phyloP scores from a whole-genome alignment of 2,888 invertebrate genomes.

The Thymelicus lineola region DNA sequence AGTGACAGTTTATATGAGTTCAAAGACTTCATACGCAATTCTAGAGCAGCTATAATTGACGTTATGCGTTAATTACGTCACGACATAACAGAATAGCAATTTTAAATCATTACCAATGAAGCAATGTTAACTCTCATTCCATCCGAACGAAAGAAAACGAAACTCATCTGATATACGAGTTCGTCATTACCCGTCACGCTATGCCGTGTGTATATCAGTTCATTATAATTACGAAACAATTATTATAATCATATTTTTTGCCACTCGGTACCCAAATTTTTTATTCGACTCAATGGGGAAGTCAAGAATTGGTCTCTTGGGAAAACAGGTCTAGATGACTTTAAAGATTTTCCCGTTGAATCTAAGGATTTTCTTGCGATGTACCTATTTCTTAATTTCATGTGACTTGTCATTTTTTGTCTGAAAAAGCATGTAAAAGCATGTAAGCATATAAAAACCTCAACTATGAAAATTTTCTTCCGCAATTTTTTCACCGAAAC shows the following conservation, averaged over 20 bases:
- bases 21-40: slow-evolving; percentile 17
- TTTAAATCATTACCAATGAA: slow-evolving; percentile 29
- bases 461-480: too few species aligned
- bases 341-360: too few species aligned
- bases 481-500: too few species aligned
- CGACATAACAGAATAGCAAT: slow-evolving; percentile 20
- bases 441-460: too few species aligned
- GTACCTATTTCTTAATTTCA: too few species aligned
- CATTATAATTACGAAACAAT: slow-evolving; percentile 38
- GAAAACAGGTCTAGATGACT: too few species aligned
- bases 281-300: too few species aligned
- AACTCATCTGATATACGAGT: slow-evolving; percentile 39
- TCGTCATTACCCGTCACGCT: slow-evolving; percentile 46
- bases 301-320: too few species aligned
- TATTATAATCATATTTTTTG: slow-evolving; percentile 24
- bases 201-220: slow-evolving; percentile 49
- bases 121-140: slow-evolving; percentile 33
- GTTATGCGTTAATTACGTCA: slow-evolving; percentile 23
- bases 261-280: too few species aligned
- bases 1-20: slow-evolving; percentile 10
- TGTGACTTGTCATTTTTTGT: too few species aligned
- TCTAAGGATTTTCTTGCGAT: too few species aligned
- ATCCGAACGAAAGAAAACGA: slow-evolving; percentile 46
- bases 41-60: slow-evolving; percentile 12
- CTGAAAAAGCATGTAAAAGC: too few species aligned